Percentiles rank a stretch among this genome's conserved stretches.
Conservation (phyloP, 2,113 vertebrate genomes). For the Indri indri region DNA sequence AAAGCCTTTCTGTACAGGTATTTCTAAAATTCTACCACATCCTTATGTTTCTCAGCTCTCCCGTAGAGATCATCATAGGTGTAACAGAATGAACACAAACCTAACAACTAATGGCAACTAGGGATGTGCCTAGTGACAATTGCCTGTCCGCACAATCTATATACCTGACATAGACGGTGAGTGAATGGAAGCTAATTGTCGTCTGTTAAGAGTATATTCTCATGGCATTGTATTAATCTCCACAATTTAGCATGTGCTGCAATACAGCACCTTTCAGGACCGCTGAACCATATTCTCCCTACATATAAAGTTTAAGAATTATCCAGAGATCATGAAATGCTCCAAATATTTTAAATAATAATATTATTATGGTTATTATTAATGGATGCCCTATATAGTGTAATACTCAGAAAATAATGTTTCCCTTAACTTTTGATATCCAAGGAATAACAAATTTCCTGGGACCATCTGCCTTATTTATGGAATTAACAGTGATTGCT, state of each 20-base stretch:
- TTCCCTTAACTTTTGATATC: neutral
- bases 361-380: neutral
- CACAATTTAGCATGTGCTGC: neutral
- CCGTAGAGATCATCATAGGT: neutral
- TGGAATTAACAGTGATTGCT: neutral
- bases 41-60: neutral
- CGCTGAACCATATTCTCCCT: neutral
- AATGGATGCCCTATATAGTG: neutral
- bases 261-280: neutral
- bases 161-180: neutral
- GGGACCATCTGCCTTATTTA: neutral
- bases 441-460: neutral
- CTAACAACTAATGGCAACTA: conserved; percentile 71
- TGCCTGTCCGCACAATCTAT: conserved; percentile 54
- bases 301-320: neutral
- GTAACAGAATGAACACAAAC: conserved; percentile 41
- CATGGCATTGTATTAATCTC: neutral
- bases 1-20: conserved; percentile 11
- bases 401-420: neutral
- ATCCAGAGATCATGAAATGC: neutral
- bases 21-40: conserved; percentile 46
- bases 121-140: conserved; percentile 53
- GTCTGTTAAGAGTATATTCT: neutral
- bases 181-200: neutral
- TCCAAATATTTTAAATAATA: neutral